Conservation (phyloP, 2,888 invertebrate genomes). For the Drosophila phalerata region DNA sequence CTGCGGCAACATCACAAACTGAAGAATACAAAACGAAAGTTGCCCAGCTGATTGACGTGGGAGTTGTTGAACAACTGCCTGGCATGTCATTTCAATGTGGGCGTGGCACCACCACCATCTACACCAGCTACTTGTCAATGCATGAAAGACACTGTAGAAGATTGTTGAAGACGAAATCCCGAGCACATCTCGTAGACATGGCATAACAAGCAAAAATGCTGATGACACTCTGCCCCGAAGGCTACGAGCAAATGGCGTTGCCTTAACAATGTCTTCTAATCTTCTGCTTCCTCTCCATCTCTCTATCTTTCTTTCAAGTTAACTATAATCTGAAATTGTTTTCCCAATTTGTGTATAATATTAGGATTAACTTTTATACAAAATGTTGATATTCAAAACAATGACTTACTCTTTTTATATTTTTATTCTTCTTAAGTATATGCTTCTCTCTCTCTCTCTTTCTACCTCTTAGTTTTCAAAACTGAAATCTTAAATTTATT, state of each 20-base stretch:
- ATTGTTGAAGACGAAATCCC: slow-evolving; percentile 18
- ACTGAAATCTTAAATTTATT: background rate
- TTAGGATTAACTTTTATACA: background rate
- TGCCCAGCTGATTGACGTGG: slow-evolving; percentile 64
- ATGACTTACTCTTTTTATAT: background rate
- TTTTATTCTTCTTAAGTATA: background rate
- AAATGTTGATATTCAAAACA: background rate
- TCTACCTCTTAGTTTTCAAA: background rate
- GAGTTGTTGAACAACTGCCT: slow-evolving; percentile 35
- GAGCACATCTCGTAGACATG: background rate
- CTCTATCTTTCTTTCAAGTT: background rate
- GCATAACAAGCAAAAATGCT: slow-evolving; percentile 24
- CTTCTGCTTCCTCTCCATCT: background rate
- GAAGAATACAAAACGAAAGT: slow-evolving; percentile 37
- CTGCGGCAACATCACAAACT: slow-evolving; percentile 30
- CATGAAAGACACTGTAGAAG: slow-evolving; percentile 21
- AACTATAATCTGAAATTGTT: background rate
- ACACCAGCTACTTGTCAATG: slow-evolving; percentile 37
- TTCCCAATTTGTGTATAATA: background rate
- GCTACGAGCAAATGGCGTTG: slow-evolving; percentile 31
- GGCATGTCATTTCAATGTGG: slow-evolving; percentile 17
- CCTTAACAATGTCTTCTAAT: background rate
- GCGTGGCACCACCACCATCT: slow-evolving; percentile 23
- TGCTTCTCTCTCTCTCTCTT: background rate
- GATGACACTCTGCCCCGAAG: slow-evolving; percentile 26